Conservation (phyloP, 2,797 vertebrate species). For the Peromyscus attwateri region DNA sequence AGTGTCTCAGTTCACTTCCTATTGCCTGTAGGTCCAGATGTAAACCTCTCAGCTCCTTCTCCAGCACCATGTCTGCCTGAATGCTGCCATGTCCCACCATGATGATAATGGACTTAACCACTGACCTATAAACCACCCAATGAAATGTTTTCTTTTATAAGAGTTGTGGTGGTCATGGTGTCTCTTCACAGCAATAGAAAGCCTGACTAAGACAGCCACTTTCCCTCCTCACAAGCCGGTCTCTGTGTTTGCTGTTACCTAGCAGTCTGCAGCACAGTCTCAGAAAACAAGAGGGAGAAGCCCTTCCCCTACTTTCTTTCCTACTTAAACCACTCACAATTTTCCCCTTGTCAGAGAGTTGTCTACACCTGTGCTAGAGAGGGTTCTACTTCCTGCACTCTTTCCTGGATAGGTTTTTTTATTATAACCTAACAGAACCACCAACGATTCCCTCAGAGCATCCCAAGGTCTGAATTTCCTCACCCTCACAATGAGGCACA, state of each 20-base stretch:
- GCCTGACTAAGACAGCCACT: neutral
- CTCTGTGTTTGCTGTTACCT: neutral
- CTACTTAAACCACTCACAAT: neutral
- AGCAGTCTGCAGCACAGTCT: neutral
- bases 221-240: neutral
- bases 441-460: neutral
- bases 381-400: neutral
- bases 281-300: constrained; percentile 1
- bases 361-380: neutral
- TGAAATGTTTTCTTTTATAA: neutral
- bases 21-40: neutral
- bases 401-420: neutral
- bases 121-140: neutral
- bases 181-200: neutral
- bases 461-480: neutral
- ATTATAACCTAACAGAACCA: neutral
- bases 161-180: neutral
- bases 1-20: neutral
- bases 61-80: neutral
- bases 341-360: neutral
- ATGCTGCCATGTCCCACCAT: neutral
- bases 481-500: neutral
- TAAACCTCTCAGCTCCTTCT: neutral
- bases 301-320: neutral
- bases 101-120: neutral